These are phyloP conservation scores for Channa striata DNA, from an alignment of 2,797 vertebrate species.

Conservation along the genomic window DNA sequence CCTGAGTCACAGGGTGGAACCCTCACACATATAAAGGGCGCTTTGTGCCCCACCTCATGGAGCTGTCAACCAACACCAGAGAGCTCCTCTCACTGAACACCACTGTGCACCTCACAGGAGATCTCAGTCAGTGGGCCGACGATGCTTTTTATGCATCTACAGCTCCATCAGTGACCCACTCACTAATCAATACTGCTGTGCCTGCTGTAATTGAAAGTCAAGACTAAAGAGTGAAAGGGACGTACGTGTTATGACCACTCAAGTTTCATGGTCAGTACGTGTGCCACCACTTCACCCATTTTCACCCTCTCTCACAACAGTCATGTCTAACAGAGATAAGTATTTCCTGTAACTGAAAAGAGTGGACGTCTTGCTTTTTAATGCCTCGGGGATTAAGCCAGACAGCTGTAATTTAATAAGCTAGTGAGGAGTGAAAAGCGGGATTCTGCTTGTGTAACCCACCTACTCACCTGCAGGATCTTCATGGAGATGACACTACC, in stretches of 20 bases:
- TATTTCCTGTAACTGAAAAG: neutral
- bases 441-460: constrained; percentile 21
- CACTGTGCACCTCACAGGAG: constrained; percentile 69
- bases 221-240: constrained; percentile 12
- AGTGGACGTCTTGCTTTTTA: constrained; percentile 20
- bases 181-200: constrained; percentile 38
- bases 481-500: constrained; percentile 21
- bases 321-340: neutral
- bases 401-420: constrained; percentile 17
- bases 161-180: constrained; percentile 46
- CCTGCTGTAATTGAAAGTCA: constrained; percentile 28
- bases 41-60: constrained; percentile 80
- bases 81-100: constrained; percentile 72
- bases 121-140: constrained; percentile 59
- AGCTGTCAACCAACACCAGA: constrained; percentile 81
- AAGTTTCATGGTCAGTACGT: constrained; percentile 3
- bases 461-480: constrained; percentile 31
- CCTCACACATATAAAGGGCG: constrained; percentile 78
- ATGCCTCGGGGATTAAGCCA: constrained; percentile 7
- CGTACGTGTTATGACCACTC: neutral
- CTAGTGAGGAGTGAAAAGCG: neutral
- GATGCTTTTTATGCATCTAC: constrained; percentile 48
- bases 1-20: constrained; percentile 83
- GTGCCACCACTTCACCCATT: neutral
- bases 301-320: neutral